Percentiles rank a stretch among this genome's conserved stretches.
Conservation (phyloP, 2,797 vertebrate species). For the Odontamblyopus lacepedii region DNA sequence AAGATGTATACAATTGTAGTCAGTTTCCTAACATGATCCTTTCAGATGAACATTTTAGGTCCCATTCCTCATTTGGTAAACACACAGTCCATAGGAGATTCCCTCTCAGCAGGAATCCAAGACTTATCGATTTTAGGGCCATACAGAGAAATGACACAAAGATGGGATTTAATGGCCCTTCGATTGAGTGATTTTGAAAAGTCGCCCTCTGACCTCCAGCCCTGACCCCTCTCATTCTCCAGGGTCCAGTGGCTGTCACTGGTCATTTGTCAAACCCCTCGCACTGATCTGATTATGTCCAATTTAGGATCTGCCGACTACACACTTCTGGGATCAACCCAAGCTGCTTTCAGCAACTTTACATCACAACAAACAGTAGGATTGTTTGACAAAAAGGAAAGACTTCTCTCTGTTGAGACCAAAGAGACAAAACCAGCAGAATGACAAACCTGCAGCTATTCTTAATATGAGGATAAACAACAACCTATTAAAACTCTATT, state of each 20-base stretch:
- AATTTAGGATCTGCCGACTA: constrained; percentile 70
- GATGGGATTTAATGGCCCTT: constrained; percentile 77
- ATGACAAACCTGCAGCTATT: constrained; percentile 7
- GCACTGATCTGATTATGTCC: constrained; percentile 75
- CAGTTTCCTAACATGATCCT: not conserved
- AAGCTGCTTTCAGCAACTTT: constrained; percentile 66
- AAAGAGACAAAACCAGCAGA: constrained; percentile 23
- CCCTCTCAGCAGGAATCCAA: constrained; percentile 22
- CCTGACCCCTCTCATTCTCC: constrained; percentile 65
- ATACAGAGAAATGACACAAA: constrained; percentile 65
- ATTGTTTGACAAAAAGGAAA: constrained; percentile 48
- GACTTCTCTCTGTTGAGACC: constrained; percentile 37
- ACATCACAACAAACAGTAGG: constrained; percentile 67
- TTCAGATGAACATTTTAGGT: not conserved
- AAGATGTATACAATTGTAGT: too few species aligned
- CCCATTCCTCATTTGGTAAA: not conserved
- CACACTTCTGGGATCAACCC: constrained; percentile 66
- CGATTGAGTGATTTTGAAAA: constrained; percentile 76
- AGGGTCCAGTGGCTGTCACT: constrained; percentile 67
- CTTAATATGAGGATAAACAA: not conserved
- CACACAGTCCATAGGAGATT: not conserved
- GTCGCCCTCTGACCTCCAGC: constrained; percentile 70
- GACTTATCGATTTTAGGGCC: constrained; percentile 32
- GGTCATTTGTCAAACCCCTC: constrained; percentile 75
- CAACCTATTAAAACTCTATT: not conserved